Base-by-base conservation (phyloP, 2,888 invertebrate genomes). In the Omphaloscelis lunosa region DNA sequence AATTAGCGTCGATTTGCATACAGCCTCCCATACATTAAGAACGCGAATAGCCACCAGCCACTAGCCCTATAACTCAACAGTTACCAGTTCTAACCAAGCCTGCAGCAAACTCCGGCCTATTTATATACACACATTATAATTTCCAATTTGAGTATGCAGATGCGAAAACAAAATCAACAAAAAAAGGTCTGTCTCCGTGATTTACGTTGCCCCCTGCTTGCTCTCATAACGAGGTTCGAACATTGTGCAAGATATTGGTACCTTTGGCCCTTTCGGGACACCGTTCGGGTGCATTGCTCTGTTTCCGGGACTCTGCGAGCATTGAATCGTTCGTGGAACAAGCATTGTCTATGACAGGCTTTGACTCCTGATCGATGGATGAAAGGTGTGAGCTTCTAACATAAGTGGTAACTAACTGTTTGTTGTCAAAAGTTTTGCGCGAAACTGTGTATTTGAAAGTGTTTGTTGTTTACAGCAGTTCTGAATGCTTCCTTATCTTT, bases 281-380 rank as follows among this genome's bases (percentile, higher is more conserved):
- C 79, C 51, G 76, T 69, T 72, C 79, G 74, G 76, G 76, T 63
- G 82, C 83, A 82, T 83, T 77, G 79, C 88, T 92, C 92, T 90
- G 93, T 94, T 94, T 94, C 94, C 94, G 94, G 93, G 88, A 78
- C 93, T 93, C 93, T 93, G 93, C 91, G 87, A 79, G 80, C 88
- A 89, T 90, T 92, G 87, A 80, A 72, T 70, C 77, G 83, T 94
- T 94, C 94, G 91, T 79, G 89, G 94, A 94, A 94, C 69, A 62
- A 9, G 58, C 15, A 75, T 84, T 89, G 86, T 86, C 67, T 59
- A 53, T 41, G 82, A 80, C 84, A 83, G 81, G 59, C 78, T 83
- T 75, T 82, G 79, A 77, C 29, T 72, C 34, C 76, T 71, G 85
- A 79, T 86, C 86, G 86, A 86, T 86, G 63, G 86, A 82, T 79